These are phyloP conservation scores for Hyperoplus lanceolatus DNA, from an alignment of 2,797 vertebrate genomes.

Conservation along the genomic window DNA sequence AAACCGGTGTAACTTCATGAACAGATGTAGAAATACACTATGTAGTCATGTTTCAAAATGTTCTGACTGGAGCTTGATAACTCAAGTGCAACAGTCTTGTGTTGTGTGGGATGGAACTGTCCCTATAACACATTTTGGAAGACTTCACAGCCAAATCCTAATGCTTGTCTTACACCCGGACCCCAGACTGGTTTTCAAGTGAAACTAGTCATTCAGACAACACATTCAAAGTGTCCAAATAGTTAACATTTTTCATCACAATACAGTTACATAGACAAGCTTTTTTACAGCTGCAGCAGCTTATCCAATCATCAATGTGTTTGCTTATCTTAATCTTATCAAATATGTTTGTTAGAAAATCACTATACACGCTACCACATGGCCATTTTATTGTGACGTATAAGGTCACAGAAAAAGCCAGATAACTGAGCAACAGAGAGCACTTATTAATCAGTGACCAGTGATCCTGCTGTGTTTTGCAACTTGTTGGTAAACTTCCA, in stretches of 20 bases:
- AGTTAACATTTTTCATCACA: not conserved
- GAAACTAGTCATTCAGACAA: not conserved
- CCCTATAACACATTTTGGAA: not conserved
- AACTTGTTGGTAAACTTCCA: conserved; percentile 19
- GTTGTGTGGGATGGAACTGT: too few relatives aligned
- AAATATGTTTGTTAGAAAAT: not conserved
- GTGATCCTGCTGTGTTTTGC: conserved; percentile 8
- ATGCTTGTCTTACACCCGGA: not conserved
- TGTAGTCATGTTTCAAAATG: too few relatives aligned
- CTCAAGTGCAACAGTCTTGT: too few relatives aligned
- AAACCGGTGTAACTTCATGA: too few relatives aligned
- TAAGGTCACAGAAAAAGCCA: not conserved
- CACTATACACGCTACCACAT: not conserved
- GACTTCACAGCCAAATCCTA: not conserved
- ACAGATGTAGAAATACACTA: too few relatives aligned
- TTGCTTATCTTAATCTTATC: not conserved
- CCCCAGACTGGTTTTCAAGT: not conserved
- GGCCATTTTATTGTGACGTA: not conserved
- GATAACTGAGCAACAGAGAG: not conserved
- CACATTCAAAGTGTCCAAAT: not conserved
- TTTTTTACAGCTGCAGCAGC: not conserved
- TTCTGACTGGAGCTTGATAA: too few relatives aligned
- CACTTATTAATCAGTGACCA: conserved; percentile 30
- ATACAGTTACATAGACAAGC: not conserved
- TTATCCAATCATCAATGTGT: not conserved